Evolutionary conservation across 2,888 invertebrate genomes (phyloP), one percentile per base, ranked within the genome.

Genomic region (Lepidonotus clava): DNA sequence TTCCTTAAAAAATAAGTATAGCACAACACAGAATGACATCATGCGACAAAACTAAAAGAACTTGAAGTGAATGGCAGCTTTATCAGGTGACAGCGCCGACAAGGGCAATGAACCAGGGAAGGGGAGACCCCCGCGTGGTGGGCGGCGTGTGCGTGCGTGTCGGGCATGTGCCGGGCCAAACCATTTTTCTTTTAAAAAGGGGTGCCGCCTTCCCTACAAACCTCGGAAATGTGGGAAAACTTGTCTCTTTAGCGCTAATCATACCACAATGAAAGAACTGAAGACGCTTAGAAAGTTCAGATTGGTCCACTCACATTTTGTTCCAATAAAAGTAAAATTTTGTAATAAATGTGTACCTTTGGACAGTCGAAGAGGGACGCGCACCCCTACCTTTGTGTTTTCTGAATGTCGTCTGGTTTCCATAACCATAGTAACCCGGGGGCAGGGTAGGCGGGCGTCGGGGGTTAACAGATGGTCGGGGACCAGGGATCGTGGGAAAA

Each of bases 381-480:
- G 21, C 66, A 24, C 66, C 66, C 66, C 66, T 66, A 28, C 34
- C 66, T 66, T 66, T 66, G 66, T 66, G 32, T 32, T 24, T n/a
- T 5, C 32, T 66, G 66, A 32, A 1, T 56, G 28, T 6, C 32
- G 66, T 66, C 32, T 66, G 66, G 66, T 66, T 66, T 24, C 34
- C 21, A 6, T 24, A 34, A 66, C 34, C 66, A 34, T 34, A 34
- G 34, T 6, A 34, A 5, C 66, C 34, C 66, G 28, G 34, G 66
- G 56, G 56, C 14, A n/a, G 56, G 56, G 66, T 28, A 6, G 66
- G 32, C 2, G 66, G 34, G 32, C n/a, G n/a, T n/a, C n/a, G 6
- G 66, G 28, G 66, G 66, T 28, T 66, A 66, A 66, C 66, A 66
- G 66, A 66, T 66, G 66, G 66, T 66, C 66, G 66, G 8, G 8